Evolutionary conservation across 2,113 vertebrate genomes (phyloP).

Genomic region (rat (Rattus norvegicus)): DNA sequence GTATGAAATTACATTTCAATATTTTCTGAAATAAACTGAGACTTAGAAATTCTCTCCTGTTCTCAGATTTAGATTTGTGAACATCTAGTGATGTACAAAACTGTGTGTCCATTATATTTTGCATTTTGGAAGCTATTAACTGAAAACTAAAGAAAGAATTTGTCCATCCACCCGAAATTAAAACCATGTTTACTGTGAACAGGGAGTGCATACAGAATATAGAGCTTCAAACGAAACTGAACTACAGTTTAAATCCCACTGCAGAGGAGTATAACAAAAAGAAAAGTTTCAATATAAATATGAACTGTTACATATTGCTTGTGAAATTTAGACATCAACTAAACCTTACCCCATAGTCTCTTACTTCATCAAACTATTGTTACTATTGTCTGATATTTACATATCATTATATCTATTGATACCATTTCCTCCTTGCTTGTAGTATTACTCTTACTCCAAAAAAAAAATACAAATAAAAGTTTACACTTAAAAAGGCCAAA

Average conservation of each 20-base stretch:
- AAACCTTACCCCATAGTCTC: not conserved
- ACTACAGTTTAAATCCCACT: not conserved
- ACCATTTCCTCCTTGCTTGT: not conserved
- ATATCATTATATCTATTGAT: not conserved
- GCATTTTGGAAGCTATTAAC: not conserved
- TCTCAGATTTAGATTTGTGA: not conserved
- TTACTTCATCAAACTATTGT: not conserved
- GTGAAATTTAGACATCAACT: not conserved
- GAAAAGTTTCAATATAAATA: not conserved
- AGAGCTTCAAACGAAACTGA: not conserved
- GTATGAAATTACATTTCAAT: not conserved
- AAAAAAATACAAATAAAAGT: conserved; percentile 3
- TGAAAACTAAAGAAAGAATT: not conserved
- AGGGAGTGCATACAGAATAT: not conserved
- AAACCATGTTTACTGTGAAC: not conserved
- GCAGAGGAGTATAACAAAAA: not conserved
- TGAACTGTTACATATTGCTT: not conserved
- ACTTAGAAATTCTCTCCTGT: not conserved
- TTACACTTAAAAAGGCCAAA: not conserved
- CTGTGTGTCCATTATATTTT: not conserved
- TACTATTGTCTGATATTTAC: not conserved
- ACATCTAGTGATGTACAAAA: not conserved
- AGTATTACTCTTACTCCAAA: not conserved
- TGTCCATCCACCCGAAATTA: not conserved
- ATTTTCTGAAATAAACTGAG: not conserved